phyloP scores from a whole-genome alignment of 1,140 invertebrate genomes.

The Hycleus cichorii region DNA sequence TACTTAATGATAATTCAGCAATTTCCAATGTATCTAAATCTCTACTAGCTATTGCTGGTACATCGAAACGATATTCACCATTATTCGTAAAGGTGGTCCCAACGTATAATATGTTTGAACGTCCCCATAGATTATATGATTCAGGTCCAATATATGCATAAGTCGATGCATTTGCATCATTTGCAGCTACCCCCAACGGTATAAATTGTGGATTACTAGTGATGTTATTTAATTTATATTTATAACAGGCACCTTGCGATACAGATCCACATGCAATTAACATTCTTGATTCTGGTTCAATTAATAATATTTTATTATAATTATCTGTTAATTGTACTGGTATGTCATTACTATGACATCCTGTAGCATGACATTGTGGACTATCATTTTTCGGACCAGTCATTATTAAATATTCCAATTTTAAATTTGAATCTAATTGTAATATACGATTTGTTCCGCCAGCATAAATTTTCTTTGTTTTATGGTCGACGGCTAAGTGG shows the following conservation, averaged over 20 bases:
- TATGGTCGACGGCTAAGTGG: constrained; percentile 56
- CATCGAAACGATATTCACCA: constrained; percentile 87
- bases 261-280: constrained; percentile 85
- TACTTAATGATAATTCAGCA: constrained; percentile 76
- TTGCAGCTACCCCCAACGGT: constrained; percentile 76
- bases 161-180: constrained; percentile 84
- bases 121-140: constrained; percentile 66
- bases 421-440: constrained; percentile 68
- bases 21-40: constrained; percentile 70
- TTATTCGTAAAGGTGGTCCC: constrained; percentile 90
- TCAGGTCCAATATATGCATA: constrained; percentile 93
- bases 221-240: constrained; percentile 78
- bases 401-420: constrained; percentile 57
- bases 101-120: constrained; percentile 82
- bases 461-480: constrained; percentile 54
- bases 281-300: constrained; percentile 71
- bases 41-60: constrained; percentile 85
- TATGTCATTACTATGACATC: constrained; percentile 61
- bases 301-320: constrained; percentile 85
- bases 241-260: constrained; percentile 79
- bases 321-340: constrained; percentile 68
- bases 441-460: constrained; percentile 79
- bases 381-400: constrained; percentile 75
- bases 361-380: constrained; percentile 78
- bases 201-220: constrained; percentile 66